These are phyloP conservation scores for Drosophila sordidapex DNA, from an alignment of 2,888 invertebrate genomes.

Conservation along the genomic window DNA sequence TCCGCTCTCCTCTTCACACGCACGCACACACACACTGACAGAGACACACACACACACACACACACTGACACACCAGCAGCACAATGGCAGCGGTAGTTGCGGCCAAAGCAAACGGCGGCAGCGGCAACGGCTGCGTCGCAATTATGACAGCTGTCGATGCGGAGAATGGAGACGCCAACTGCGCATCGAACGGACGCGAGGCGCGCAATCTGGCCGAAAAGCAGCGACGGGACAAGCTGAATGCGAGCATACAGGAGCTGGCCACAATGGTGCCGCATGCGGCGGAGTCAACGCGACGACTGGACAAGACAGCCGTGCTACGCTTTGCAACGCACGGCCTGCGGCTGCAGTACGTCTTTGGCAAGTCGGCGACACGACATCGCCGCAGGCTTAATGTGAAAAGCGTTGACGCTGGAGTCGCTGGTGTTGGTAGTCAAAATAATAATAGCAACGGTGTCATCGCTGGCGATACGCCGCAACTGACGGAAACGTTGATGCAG, in stretches of 20 bases:
- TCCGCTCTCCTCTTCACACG: neutral
- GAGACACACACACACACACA: neutral
- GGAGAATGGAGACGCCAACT: slow-evolving; percentile 39
- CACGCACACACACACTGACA: slow-evolving; percentile 2
- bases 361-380: slow-evolving; percentile 72
- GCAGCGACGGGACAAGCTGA: slow-evolving; percentile 94
- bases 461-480: slow-evolving; percentile 84
- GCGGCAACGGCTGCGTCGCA: slow-evolving; percentile 46
- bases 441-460: slow-evolving; percentile 20
- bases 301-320: slow-evolving; percentile 96
- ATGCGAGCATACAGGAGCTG: slow-evolving; percentile 93
- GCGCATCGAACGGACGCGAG: slow-evolving; percentile 88
- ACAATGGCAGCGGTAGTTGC: slow-evolving; percentile 63
- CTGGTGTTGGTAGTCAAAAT: neutral
- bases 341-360: slow-evolving; percentile 89
- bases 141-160: slow-evolving; percentile 50
- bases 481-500: slow-evolving; percentile 88
- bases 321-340: slow-evolving; percentile 94
- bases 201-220: slow-evolving; percentile 96
- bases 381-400: slow-evolving; percentile 50
- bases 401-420: neutral
- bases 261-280: slow-evolving; percentile 93
- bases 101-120: slow-evolving; percentile 21
- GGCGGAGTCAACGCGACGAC: slow-evolving; percentile 91
- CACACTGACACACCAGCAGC: slow-evolving; percentile 47